Base-by-base conservation (phyloP, 2,888 invertebrate species). In the Reticulitermes lucifugus region DNA sequence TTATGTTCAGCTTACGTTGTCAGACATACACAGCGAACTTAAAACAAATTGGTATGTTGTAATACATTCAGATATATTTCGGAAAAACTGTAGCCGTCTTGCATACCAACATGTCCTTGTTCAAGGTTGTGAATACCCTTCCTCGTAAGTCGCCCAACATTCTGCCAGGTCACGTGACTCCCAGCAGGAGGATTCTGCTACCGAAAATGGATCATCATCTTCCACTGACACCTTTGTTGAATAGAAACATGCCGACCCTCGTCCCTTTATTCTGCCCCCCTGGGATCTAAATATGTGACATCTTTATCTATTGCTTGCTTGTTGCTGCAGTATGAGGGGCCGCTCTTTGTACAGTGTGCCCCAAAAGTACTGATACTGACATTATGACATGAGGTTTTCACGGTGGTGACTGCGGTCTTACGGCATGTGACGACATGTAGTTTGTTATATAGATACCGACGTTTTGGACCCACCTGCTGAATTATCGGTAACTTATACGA, bases 221-320 rank as follows among this genome's bases (percentile, higher is more conserved):
- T 80, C 83, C 86, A 85, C 85, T 85, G 85, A 86, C 86, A 81
- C 86, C 86, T 83, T 81, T 77, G 83, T 59, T 85, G 85, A 83
- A 83, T 85, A 81, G 79, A 83, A 77, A 59, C 79, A 41, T 55
- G 83, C 86, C 83, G 73, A 73, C 73, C 73, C 73, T 73, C 18
- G 6, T 21, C 18, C 21, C 73, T 73, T 35, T 73, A 70, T 70
- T 25, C 70, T 70, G 25, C 14, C 70, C 73, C 41, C 41, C 73
- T 9, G 70, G 25, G 70, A 70, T 35, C 73, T 35, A 73, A 73
- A 35, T 70, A 1, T 77, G 77, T 77, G 43, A 77, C 77, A 77
- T 77, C 77, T 77, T 77, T 77, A 77, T 77, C 77, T 77, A 29
- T 29, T 71, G 71, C 71, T 71, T 25, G 35, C 10, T 9, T 71